phyloP scores from a whole-genome alignment of 2,113 vertebrate genomes.

The Melanostigma gelatinosum region DNA sequence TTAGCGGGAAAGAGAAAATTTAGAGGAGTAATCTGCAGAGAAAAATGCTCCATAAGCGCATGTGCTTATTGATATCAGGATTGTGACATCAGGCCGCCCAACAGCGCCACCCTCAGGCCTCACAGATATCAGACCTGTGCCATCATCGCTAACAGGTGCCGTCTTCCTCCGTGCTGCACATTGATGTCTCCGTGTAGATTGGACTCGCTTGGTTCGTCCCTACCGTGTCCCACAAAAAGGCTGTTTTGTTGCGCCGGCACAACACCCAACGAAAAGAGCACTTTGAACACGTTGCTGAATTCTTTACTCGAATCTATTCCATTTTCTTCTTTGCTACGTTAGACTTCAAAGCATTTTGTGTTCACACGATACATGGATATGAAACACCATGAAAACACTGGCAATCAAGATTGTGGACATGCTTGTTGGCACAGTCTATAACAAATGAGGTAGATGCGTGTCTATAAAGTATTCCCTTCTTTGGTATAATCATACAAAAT shows the following conservation, averaged over 20 bases:
- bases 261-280: slow-evolving; percentile 49
- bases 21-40: not conserved
- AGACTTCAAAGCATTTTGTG: slow-evolving; percentile 43
- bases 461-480: slow-evolving; percentile 81
- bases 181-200: slow-evolving; percentile 13
- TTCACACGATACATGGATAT: slow-evolving; percentile 58
- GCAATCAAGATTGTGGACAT: slow-evolving; percentile 63
- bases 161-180: not conserved
- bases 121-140: not conserved
- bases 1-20: not conserved
- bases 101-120: not conserved
- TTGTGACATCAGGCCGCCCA: no score
- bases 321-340: slow-evolving; percentile 2
- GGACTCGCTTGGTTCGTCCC: not conserved
- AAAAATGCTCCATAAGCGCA: not conserved
- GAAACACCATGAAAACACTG: slow-evolving; percentile 57
- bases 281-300: slow-evolving; percentile 55
- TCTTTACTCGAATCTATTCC: slow-evolving; percentile 27
- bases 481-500: slow-evolving; percentile 81
- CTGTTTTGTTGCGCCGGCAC: slow-evolving; percentile 37
- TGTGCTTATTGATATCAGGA: not conserved
- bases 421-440: slow-evolving; percentile 81
- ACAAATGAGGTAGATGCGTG: slow-evolving; percentile 89
- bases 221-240: slow-evolving; percentile 12
- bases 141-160: not conserved